phyloP scores from a whole-genome alignment of 2,888 invertebrate genomes.

The Thymelicus sylvestris region DNA sequence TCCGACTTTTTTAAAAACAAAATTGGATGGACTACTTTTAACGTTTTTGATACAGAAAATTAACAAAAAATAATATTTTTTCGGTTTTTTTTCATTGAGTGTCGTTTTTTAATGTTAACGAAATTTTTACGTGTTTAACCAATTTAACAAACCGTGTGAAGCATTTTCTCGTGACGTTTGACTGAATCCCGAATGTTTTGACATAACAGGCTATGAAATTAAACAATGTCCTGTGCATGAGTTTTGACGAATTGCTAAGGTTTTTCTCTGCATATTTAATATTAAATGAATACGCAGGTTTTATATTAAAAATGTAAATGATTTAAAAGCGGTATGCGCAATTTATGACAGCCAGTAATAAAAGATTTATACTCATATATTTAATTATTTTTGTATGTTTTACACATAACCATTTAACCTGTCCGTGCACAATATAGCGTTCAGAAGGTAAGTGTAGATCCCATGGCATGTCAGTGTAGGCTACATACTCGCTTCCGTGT shows the following conservation, averaged over 20 bases:
- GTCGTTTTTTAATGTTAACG: conserved; percentile 26
- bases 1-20: conserved; percentile 2
- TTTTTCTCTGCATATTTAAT: neutral
- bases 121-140: conserved; percentile 33
- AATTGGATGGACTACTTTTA: conserved; percentile 35
- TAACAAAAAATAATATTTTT: conserved; percentile 33
- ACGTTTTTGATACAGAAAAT: conserved; percentile 6
- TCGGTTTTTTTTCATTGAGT: conserved; percentile 29
- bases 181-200: conserved; percentile 26
- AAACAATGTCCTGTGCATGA: conserved; percentile 3
- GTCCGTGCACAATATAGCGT: neutral
- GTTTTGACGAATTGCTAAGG: neutral
- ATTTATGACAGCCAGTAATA: too few relatives aligned
- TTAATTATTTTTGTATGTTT: neutral
- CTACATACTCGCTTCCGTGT: conserved; percentile 25
- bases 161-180: conserved; percentile 29
- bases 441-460: conserved; percentile 12
- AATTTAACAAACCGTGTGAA: conserved; percentile 32
- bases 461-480: conserved; percentile 12
- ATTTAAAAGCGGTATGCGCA: neutral
- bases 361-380: too few relatives aligned
- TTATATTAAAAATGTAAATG: neutral
- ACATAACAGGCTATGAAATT: conserved; percentile 12
- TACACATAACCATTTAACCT: conserved; percentile 7
- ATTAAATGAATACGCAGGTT: conserved; percentile 1